phyloP scores from a whole-genome alignment of 2,888 invertebrate species.

The Coecobrya sp. region DNA sequence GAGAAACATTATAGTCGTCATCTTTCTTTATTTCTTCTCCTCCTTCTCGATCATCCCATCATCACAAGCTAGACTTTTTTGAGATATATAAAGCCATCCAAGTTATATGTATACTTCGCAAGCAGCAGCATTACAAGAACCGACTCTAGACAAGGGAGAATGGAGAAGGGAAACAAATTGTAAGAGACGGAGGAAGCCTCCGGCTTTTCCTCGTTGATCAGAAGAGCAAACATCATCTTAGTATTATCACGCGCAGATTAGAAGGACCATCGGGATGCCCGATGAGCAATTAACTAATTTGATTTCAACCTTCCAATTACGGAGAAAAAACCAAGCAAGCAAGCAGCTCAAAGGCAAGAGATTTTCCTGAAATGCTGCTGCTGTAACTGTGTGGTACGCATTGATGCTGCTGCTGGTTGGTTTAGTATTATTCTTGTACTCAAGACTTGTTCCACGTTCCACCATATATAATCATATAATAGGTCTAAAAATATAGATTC shows the following conservation, averaged over 20 bases:
- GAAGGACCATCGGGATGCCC: slow-evolving; percentile 86
- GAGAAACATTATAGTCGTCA: neutral
- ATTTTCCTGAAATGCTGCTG: neutral
- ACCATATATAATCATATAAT: too few relatives aligned
- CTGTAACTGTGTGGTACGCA: neutral
- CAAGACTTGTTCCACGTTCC: too few relatives aligned
- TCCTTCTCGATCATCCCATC: slow-evolving; percentile 50
- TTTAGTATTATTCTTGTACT: neutral
- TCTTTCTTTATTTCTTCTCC: neutral
- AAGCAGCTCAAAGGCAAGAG: slow-evolving; percentile 33
- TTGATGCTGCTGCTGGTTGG: neutral
- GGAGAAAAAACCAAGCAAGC: slow-evolving; percentile 50
- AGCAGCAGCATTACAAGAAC: neutral
- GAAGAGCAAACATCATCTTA: slow-evolving; percentile 87
- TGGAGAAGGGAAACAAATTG: neutral
- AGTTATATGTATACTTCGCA: too few relatives aligned
- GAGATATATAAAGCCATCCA: neutral
- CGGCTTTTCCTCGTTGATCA: slow-evolving; percentile 84
- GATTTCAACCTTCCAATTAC: slow-evolving; percentile 87
- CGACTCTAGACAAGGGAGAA: neutral
- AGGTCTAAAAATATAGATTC: too few relatives aligned
- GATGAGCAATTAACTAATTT: slow-evolving; percentile 87
- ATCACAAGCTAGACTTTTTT: neutral
- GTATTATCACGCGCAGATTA: slow-evolving; percentile 87
- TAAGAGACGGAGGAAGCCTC: slow-evolving; percentile 76